phyloP scores from a whole-genome alignment of 2,888 invertebrate species.

The Coecobrya sp. region DNA sequence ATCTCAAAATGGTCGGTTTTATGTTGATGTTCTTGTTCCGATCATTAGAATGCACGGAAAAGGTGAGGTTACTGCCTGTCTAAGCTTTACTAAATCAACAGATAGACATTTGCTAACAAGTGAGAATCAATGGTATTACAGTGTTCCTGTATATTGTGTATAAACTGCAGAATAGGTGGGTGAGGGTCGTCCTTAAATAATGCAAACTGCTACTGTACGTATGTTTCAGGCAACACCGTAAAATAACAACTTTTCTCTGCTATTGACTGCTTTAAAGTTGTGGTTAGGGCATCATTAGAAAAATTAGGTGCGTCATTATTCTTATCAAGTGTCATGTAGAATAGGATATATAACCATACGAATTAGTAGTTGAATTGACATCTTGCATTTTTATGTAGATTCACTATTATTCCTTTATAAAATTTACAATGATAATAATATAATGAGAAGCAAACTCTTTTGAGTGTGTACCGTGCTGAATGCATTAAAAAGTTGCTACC shows the following conservation, averaged over 20 bases:
- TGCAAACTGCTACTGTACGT: background rate
- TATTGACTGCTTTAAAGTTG: background rate
- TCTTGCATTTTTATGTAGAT: constrained; percentile 57
- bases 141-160: background rate
- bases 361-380: constrained; percentile 66
- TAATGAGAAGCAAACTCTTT: background rate
- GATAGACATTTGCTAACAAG: background rate
- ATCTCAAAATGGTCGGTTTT: constrained; percentile 23
- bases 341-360: constrained; percentile 52
- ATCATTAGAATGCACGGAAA: background rate
- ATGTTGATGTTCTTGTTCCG: background rate
- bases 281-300: constrained; percentile 36
- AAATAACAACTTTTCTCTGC: background rate
- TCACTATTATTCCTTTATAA: constrained; percentile 35
- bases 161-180: no score
- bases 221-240: background rate
- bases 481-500: background rate
- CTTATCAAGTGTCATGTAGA: background rate
- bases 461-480: background rate
- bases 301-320: constrained; percentile 72
- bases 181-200: background rate
- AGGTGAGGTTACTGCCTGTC: background rate
- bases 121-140: background rate
- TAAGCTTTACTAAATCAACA: background rate
- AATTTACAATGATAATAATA: background rate